phyloP scores from a whole-genome alignment of 1,140 invertebrate species.

The Hypothenemus hampei region DNA sequence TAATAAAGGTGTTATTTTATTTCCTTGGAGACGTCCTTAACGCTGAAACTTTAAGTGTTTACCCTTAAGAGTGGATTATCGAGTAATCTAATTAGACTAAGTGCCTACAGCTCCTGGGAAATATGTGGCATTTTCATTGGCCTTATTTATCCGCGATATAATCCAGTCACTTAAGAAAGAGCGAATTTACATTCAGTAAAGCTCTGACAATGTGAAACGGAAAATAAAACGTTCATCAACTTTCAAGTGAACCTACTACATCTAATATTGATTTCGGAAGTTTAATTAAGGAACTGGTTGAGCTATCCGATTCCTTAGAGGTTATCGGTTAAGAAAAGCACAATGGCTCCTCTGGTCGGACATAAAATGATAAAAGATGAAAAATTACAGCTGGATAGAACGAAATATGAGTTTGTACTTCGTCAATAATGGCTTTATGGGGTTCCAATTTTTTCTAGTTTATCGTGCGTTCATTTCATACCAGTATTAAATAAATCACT shows the following conservation, averaged over 20 bases:
- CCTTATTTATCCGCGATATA: background rate
- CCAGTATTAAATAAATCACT: too few relatives aligned
- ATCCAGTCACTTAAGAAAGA: too few relatives aligned
- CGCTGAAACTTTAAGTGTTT: background rate
- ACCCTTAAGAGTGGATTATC: background rate
- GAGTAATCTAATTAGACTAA: conserved; percentile 7
- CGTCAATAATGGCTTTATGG: background rate
- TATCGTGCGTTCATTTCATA: too few relatives aligned
- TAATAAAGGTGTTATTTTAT: too few relatives aligned
- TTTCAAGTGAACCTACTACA: background rate
- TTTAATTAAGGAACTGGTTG: conserved; percentile 2
- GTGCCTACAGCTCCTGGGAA: background rate
- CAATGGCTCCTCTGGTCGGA: conserved; percentile 4
- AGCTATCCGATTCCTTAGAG: conserved; percentile 1
- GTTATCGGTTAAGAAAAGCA: conserved; percentile 4
- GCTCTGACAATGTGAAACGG: too few relatives aligned
- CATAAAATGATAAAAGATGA: conserved; percentile 7
- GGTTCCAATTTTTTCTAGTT: too few relatives aligned
- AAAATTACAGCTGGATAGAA: conserved; percentile 4
- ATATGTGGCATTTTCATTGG: conserved; percentile 1
- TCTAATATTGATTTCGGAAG: conserved; percentile 6
- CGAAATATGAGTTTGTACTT: conserved; percentile 1
- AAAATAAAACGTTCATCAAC: background rate
- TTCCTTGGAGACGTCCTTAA: background rate
- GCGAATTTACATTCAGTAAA: too few relatives aligned